These are phyloP conservation scores for Triplophysa bombifrons DNA, from an alignment of 2,797 vertebrate genomes.

Conservation along the genomic window DNA sequence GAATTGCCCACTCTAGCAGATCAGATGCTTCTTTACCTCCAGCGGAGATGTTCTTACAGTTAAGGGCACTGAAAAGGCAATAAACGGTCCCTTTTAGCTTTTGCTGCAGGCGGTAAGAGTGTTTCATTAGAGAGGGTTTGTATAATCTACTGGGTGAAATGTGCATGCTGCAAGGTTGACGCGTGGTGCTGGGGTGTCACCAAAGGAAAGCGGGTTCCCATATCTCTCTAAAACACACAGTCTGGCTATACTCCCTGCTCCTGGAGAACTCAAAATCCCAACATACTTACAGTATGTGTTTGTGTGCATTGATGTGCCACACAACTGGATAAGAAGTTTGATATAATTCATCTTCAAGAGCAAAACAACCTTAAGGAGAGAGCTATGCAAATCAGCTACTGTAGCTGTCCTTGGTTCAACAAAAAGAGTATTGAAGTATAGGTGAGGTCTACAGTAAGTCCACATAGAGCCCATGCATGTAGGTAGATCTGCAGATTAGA, in stretches of 20 bases:
- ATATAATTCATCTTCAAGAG: neutral
- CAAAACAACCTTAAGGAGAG: neutral
- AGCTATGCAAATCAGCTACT: neutral
- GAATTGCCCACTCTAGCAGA: neutral
- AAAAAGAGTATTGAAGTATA: constrained; percentile 23
- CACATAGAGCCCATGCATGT: neutral
- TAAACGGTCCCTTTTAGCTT: constrained; percentile 2
- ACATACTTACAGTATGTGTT: constrained; percentile 17
- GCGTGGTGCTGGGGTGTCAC: neutral
- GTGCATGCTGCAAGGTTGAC: constrained; percentile 22
- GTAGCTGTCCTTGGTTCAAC: constrained; percentile 22
- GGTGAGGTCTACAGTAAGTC: neutral
- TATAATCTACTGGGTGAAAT: constrained; percentile 13
- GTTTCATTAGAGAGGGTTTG: constrained; percentile 37
- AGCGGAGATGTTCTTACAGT: constrained; percentile 2
- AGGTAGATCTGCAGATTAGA: neutral
- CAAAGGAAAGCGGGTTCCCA: neutral
- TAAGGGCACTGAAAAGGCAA: constrained; percentile 1
- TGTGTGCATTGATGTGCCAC: constrained; percentile 13
- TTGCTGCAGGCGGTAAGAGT: neutral
- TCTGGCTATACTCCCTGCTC: constrained; percentile 8
- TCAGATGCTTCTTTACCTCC: neutral
- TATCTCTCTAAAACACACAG: neutral
- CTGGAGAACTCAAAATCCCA: constrained; percentile 20
- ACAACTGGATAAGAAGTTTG: constrained; percentile 32